These are phyloP conservation scores for Alloscopus bannaensis DNA, from an alignment of 2,888 invertebrate genomes.

Conservation along the genomic window DNA sequence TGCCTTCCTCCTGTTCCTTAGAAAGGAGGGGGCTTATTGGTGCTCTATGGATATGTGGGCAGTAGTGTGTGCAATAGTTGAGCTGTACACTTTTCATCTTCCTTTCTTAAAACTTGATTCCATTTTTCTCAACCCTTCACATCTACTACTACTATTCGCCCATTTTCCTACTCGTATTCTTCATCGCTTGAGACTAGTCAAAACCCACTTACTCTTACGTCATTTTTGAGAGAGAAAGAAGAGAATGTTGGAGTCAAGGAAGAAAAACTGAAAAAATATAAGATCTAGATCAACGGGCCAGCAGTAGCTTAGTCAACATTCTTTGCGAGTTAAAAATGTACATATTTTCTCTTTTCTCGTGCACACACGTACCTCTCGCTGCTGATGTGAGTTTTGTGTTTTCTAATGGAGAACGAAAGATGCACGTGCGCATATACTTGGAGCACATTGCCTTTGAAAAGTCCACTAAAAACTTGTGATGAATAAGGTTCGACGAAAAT, in stretches of 20 bases:
- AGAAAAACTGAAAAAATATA: constrained; percentile 5
- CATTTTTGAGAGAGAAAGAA: constrained; percentile 21
- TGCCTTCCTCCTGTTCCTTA: constrained; percentile 32
- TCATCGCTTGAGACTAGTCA: not conserved
- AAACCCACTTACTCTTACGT: constrained; percentile 44
- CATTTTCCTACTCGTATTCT: constrained; percentile 17
- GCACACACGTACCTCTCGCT: no score
- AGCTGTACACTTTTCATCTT: constrained; percentile 15
- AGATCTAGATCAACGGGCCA: constrained; percentile 5
- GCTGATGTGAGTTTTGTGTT: no score
- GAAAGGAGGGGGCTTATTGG: no score
- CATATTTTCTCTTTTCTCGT: no score
- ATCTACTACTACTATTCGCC: constrained; percentile 15
- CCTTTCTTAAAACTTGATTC: constrained; percentile 26
- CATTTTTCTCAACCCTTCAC: constrained; percentile 13
- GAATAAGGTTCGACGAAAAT: no score
- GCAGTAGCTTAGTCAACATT: not conserved
- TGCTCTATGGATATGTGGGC: no score
- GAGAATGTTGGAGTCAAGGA: no score
- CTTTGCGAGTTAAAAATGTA: not conserved
- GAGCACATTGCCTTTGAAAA: no score
- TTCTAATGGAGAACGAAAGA: no score
- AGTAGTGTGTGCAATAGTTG: no score
- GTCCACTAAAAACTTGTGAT: no score
- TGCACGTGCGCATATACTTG: no score